Evolutionary conservation across 2,113 vertebrate species (phyloP).

Genomic region (Pristiophorus japonicus): DNA sequence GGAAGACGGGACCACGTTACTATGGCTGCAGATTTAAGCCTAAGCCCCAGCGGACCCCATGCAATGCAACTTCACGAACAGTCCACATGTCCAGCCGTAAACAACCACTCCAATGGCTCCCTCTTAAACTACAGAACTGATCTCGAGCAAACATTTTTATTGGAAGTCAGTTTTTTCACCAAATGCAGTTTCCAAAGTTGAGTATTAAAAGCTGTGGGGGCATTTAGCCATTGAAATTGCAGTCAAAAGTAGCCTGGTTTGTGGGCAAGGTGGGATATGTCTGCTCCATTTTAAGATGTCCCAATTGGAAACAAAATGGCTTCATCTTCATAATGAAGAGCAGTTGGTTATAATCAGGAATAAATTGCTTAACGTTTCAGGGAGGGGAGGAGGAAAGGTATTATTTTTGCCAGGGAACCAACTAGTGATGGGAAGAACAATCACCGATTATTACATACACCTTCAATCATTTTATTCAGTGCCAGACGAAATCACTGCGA

Average conservation of each 20-base stretch:
- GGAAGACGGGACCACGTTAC: background rate
- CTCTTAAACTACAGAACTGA: background rate
- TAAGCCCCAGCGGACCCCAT: background rate
- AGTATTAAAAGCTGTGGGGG: background rate
- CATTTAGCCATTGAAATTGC: background rate
- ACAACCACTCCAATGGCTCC: background rate
- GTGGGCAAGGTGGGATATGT: too few relatives aligned
- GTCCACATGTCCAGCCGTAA: background rate
- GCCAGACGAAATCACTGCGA: background rate
- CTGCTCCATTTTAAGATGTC: background rate
- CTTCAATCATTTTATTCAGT: slow-evolving; percentile 3
- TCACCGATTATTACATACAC: background rate
- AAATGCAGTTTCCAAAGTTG: background rate
- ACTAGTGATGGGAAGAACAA: background rate
- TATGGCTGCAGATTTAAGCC: background rate
- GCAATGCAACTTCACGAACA: background rate
- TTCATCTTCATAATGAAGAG: background rate
- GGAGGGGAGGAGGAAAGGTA: too few relatives aligned
- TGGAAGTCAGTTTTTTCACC: background rate
- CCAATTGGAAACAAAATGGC: background rate
- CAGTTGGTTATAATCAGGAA: background rate
- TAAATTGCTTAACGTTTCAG: too few relatives aligned
- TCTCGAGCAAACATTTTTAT: background rate
- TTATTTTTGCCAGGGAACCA: background rate
- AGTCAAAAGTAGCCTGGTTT: background rate